Evolutionary conservation across 1,140 invertebrate genomes (phyloP).

Genomic region (Pseudomyrmex gracilis): DNA sequence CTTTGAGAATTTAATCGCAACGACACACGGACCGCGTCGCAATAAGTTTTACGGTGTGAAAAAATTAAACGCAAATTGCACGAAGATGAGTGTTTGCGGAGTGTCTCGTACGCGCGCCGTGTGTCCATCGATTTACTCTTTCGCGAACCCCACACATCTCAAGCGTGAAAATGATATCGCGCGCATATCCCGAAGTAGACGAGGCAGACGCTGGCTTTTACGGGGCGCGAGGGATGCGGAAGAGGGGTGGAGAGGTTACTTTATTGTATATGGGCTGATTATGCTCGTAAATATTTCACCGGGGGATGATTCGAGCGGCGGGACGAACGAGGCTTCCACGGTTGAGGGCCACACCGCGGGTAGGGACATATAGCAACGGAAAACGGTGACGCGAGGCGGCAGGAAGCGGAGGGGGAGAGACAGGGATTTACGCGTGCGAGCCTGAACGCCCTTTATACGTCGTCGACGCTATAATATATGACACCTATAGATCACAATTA

Average conservation of each 20-base stretch:
- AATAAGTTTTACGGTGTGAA: no score
- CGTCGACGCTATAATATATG: slow-evolving; percentile 81
- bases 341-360: slow-evolving; percentile 40
- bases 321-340: slow-evolving; percentile 54
- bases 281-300: slow-evolving; percentile 80
- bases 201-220: slow-evolving; percentile 17
- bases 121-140: slow-evolving; percentile 29
- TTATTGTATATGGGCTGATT: slow-evolving; percentile 78
- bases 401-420: slow-evolving; percentile 57
- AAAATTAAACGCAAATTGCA: neutral
- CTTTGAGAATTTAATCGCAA: slow-evolving; percentile 19
- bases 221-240: neutral
- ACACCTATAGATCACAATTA: slow-evolving; percentile 84
- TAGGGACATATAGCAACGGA: slow-evolving; percentile 49
- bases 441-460: slow-evolving; percentile 81
- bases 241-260: slow-evolving; percentile 52
- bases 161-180: slow-evolving; percentile 51
- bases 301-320: slow-evolving; percentile 64
- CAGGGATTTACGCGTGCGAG: slow-evolving; percentile 80
- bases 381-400: slow-evolving; percentile 56
- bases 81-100: slow-evolving; percentile 1
- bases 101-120: neutral
- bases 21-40: no score
- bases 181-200: slow-evolving; percentile 23
- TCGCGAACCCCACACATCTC: neutral